Evolutionary conservation across 2,113 vertebrate genomes (phyloP), one percentile per base, ranked within the genome.

Genomic region (Pagrus major): DNA sequence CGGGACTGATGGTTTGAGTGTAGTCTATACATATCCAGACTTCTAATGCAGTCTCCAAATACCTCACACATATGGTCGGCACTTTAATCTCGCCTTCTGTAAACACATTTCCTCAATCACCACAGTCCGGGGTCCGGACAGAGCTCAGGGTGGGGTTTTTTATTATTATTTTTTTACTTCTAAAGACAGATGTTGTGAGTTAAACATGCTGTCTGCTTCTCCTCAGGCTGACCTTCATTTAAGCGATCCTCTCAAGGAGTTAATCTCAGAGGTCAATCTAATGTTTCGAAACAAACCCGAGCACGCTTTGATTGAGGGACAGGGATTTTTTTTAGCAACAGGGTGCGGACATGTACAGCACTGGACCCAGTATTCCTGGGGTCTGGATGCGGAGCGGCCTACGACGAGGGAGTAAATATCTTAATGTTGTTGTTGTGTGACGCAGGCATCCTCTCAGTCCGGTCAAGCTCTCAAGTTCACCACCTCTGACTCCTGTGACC

Each of bases 381-480:
- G n/a, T n/a, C n/a, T n/a, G n/a, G n/a, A n/a, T n/a, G n/a, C n/a
- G n/a, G n/a, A n/a, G n/a, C n/a, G n/a, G n/a, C n/a, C n/a, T n/a
- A n/a, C n/a, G n/a, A n/a, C n/a, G n/a, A n/a, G n/a, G n/a, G n/a
- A n/a, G n/a, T n/a, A n/a, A n/a, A n/a, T n/a, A n/a, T n/a, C n/a
- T n/a, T n/a, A n/a, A n/a, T n/a, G n/a, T n/a, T n/a, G n/a, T n/a
- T n/a, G 15, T n/a, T 70, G 39, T 91, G 41, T 52, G 63, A 73
- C 14, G 3, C 49, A 99, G 98, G 96, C 97, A 80, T 97, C 98
- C 72, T 93, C 94, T 90, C 95, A 95, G 90, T 94, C 95, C 85
- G 92, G 97, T 79, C 98, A 99, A 93, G 93, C 97, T 84, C 95
- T 99, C 72, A 99, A 99, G 91, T 99, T 99, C 95, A 99, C 97